Conservation (phyloP, 1,140 invertebrate genomes). For the Calosoma granatense region DNA sequence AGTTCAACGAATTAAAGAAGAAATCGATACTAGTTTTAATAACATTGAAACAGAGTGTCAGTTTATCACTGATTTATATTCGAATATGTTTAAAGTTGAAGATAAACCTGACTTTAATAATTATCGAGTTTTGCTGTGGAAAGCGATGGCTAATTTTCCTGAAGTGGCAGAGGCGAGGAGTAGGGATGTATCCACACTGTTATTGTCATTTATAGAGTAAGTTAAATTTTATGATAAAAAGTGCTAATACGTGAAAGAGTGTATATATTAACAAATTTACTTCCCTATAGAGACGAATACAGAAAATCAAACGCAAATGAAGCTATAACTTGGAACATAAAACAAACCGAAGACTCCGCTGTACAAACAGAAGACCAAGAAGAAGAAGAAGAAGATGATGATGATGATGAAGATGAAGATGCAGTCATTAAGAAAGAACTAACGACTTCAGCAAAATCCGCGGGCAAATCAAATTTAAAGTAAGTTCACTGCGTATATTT, state of each 20-base stretch:
- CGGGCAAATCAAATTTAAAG: slow-evolving; percentile 20
- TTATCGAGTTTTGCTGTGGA: slow-evolving; percentile 71
- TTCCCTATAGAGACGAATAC: slow-evolving; percentile 35
- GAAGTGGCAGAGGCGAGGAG: slow-evolving; percentile 67
- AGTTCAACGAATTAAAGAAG: slow-evolving; percentile 27
- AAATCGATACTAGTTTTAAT: slow-evolving; percentile 11
- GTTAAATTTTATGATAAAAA: slow-evolving; percentile 14
- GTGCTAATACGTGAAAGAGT: no score
- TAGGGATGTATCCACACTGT: slow-evolving; percentile 62
- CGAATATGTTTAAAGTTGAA: slow-evolving; percentile 29
- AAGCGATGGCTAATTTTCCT: slow-evolving; percentile 60
- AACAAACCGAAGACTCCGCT: no score
- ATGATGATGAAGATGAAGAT: slow-evolving; percentile 32
- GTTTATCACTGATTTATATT: slow-evolving; percentile 21
- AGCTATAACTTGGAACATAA: slow-evolving; percentile 38
- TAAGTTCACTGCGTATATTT: slow-evolving; percentile 14
- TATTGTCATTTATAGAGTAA: slow-evolving; percentile 67
- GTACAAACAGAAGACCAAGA: slow-evolving; percentile 16
- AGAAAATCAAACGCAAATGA: slow-evolving; percentile 39
- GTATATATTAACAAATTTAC: no score
- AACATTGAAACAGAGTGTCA: slow-evolving; percentile 17
- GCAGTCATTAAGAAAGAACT: slow-evolving; percentile 17
- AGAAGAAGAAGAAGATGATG: slow-evolving; percentile 22
- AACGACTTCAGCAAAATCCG: slow-evolving; percentile 18
- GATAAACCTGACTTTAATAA: slow-evolving; percentile 60